Conservation (phyloP, 2,888 invertebrate species). For the Tuberolachnus salignus region DNA sequence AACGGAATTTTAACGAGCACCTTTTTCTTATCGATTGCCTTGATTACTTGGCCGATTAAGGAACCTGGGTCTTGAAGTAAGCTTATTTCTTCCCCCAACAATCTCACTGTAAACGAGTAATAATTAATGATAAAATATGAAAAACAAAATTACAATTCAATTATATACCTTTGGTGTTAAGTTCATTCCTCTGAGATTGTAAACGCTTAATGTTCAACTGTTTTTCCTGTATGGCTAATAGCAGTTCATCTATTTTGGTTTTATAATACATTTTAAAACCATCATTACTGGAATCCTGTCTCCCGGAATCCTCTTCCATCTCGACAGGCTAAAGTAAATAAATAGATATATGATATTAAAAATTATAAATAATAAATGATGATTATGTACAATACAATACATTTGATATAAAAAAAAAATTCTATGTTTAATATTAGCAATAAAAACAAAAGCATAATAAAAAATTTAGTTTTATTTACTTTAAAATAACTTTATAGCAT, state of each 20-base stretch:
- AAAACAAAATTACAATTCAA: too few species aligned
- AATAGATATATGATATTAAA: background rate
- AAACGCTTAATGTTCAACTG: slow-evolving; percentile 94
- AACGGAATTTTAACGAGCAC: slow-evolving; percentile 99
- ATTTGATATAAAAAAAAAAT: too few species aligned
- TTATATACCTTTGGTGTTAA: slow-evolving; percentile 89
- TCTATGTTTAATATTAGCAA: too few species aligned
- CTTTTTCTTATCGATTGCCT: slow-evolving; percentile 99
- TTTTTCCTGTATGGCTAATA: slow-evolving; percentile 94
- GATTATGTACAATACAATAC: too few species aligned
- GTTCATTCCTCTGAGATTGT: slow-evolving; percentile 97
- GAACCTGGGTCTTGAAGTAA: slow-evolving; percentile 97
- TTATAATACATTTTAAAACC: slow-evolving; percentile 96
- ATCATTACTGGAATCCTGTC: slow-evolving; percentile 68
- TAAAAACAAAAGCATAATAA: too few species aligned
- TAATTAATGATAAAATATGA: background rate
- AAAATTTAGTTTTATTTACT: too few species aligned
- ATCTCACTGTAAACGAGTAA: slow-evolving; percentile 74
- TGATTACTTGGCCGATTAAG: slow-evolving; percentile 98
- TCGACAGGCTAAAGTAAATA: slow-evolving; percentile 30
- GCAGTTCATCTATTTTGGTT: slow-evolving; percentile 96
- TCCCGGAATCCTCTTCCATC: slow-evolving; percentile 52
- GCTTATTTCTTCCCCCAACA: slow-evolving; percentile 96
- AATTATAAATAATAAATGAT: background rate
- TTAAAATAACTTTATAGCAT: too few species aligned